These are phyloP conservation scores for Atopsyche davidsoni DNA, from an alignment of 1,140 invertebrate species.

Conservation along the genomic window DNA sequence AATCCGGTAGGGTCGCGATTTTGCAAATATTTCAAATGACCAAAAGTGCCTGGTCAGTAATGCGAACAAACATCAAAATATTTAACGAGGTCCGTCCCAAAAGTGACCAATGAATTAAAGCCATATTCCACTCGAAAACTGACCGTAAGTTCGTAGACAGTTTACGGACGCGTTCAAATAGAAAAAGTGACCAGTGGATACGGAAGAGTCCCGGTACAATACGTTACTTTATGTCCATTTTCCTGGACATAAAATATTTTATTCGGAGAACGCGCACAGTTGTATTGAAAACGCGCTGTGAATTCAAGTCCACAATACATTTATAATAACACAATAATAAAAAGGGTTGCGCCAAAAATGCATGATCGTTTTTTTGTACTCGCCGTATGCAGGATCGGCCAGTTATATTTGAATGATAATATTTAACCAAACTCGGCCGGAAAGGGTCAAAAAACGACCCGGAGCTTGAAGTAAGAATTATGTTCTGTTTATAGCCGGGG, in stretches of 20 bases:
- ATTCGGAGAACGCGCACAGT: too few species aligned
- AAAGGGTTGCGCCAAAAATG: not conserved
- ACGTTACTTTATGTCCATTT: constrained; percentile 4
- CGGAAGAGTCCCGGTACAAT: not conserved
- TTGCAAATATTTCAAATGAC: not conserved
- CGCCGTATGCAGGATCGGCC: not conserved
- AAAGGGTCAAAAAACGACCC: constrained; percentile 18
- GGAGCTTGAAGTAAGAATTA: constrained; percentile 23
- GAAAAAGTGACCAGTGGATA: constrained; percentile 5
- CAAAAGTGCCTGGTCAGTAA: not conserved
- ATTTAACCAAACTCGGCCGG: constrained; percentile 29
- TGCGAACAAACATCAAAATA: not conserved
- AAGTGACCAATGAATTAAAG: constrained; percentile 9
- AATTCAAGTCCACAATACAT: too few species aligned
- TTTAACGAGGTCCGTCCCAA: not conserved
- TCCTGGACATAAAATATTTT: too few species aligned
- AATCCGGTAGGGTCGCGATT: not conserved
- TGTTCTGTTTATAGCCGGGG: constrained; percentile 27
- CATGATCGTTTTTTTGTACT: not conserved
- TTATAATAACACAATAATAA: not conserved
- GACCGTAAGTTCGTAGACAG: constrained; percentile 1
- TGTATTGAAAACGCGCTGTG: too few species aligned
- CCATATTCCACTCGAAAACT: constrained; percentile 7
- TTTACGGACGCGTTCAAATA: constrained; percentile 1
- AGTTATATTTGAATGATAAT: constrained; percentile 12